phyloP scores from a whole-genome alignment of 2,888 invertebrate genomes.

The Leptinotarsa rubiginosa region DNA sequence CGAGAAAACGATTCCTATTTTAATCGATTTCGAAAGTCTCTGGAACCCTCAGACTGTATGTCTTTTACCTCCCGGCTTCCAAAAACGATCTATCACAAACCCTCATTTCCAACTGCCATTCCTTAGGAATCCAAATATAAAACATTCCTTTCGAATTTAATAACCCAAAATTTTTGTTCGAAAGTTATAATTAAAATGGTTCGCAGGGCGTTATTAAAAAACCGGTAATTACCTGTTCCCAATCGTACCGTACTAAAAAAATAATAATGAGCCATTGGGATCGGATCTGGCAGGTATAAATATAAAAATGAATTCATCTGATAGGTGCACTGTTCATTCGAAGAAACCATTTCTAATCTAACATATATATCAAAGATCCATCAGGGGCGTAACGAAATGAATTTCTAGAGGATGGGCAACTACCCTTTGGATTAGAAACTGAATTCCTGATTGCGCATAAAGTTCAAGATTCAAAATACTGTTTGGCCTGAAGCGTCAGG shows the following conservation, averaged over 20 bases:
- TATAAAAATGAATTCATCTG: constrained; percentile 39
- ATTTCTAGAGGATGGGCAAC: not conserved
- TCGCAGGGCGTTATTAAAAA: constrained; percentile 35
- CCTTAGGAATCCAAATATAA: constrained; percentile 8
- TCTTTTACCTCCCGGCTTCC: not conserved
- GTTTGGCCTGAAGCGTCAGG: not conserved
- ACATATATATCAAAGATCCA: constrained; percentile 20
- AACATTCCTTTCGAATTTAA: constrained; percentile 9
- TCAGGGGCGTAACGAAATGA: not conserved
- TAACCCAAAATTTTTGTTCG: constrained; percentile 9
- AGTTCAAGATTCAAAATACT: not conserved
- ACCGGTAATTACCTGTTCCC: constrained; percentile 43
- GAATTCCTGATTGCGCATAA: no score
- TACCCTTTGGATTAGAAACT: no score
- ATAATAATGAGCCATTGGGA: constrained; percentile 45
- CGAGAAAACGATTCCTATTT: no score
- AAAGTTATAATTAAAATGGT: constrained; percentile 39
- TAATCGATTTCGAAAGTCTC: not conserved
- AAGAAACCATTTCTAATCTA: constrained; percentile 23
- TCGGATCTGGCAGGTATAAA: constrained; percentile 45
- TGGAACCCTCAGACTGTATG: not conserved
- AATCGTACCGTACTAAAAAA: constrained; percentile 39
- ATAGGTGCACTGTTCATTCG: constrained; percentile 37
- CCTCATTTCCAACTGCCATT: not conserved
- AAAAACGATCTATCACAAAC: not conserved